phyloP scores from a whole-genome alignment of 2,888 invertebrate genomes.

The Seira musarum region DNA sequence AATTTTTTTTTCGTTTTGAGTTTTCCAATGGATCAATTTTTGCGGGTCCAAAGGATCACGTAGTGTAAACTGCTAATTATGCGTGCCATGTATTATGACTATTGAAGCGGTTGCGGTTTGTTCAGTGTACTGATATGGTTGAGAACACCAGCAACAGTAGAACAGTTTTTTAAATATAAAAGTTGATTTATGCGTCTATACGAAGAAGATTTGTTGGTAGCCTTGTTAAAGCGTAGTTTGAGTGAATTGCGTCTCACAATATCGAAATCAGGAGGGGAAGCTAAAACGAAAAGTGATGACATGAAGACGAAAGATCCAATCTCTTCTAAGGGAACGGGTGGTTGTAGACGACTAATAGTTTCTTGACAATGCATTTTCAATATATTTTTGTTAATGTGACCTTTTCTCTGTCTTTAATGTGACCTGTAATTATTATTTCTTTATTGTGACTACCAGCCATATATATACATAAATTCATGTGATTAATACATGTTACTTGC shows the following conservation, averaged over 20 bases:
- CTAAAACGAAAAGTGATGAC: too few species aligned
- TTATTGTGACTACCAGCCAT: constrained; percentile 12
- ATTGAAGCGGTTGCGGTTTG: neutral
- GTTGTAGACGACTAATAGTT: neutral
- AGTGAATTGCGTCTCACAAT: too few species aligned
- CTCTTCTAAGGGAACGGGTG: neutral
- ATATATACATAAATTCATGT: constrained; percentile 14
- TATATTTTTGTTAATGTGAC: constrained; percentile 3
- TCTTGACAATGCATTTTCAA: constrained; percentile 5
- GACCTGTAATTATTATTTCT: constrained; percentile 9
- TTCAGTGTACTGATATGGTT: too few species aligned
- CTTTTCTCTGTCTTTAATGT: constrained; percentile 17
- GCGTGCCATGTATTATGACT: neutral
- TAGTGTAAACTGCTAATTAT: too few species aligned
- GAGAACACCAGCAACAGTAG: too few species aligned
- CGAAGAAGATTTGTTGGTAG: too few species aligned
- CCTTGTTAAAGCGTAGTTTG: too few species aligned
- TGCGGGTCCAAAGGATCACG: too few species aligned
- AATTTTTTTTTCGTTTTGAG: neutral
- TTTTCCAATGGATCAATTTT: too few species aligned
- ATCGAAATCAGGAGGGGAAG: neutral
- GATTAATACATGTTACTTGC: constrained; percentile 3
- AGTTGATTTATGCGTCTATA: too few species aligned
- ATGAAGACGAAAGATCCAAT: neutral
- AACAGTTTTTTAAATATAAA: too few species aligned